phyloP scores from a whole-genome alignment of 2,797 vertebrate genomes.

The Ceyx erithaca region DNA sequence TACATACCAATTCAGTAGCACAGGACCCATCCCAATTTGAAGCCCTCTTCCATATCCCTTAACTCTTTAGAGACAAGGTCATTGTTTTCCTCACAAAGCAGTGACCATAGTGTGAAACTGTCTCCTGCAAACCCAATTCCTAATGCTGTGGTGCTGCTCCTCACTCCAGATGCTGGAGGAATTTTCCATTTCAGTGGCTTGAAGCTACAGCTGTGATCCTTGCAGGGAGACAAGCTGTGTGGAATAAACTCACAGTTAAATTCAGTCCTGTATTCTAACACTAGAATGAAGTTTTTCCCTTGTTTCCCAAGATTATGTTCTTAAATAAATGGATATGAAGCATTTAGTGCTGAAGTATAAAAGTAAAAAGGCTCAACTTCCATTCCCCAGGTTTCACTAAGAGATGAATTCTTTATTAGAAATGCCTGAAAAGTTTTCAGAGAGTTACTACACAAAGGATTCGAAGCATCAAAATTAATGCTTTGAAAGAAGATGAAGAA shows the following conservation, averaged over 20 bases:
- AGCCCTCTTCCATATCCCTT: not conserved
- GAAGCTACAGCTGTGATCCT: not conserved
- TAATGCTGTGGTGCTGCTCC: not conserved
- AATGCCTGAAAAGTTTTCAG: conserved; percentile 22
- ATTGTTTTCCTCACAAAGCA: not conserved
- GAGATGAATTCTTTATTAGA: conserved; percentile 19
- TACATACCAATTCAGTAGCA: not conserved
- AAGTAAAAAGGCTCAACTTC: not conserved
- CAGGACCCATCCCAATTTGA: not conserved
- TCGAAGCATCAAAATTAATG: conserved; percentile 17
- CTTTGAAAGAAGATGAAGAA: conserved; percentile 29
- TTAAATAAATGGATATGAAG: not conserved
- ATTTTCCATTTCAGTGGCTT: not conserved
- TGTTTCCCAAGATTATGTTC: not conserved
- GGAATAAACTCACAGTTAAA: not conserved
- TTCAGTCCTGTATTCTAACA: not conserved
- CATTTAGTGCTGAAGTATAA: not conserved
- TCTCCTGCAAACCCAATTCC: not conserved
- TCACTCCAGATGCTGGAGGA: not conserved
- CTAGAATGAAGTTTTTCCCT: not conserved
- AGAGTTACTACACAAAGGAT: not conserved
- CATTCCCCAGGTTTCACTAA: not conserved
- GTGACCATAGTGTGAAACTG: not conserved
- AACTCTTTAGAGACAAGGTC: not conserved
- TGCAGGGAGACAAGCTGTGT: not conserved